Conservation (phyloP, 2,113 vertebrate genomes). For the Anguilla rostrata region DNA sequence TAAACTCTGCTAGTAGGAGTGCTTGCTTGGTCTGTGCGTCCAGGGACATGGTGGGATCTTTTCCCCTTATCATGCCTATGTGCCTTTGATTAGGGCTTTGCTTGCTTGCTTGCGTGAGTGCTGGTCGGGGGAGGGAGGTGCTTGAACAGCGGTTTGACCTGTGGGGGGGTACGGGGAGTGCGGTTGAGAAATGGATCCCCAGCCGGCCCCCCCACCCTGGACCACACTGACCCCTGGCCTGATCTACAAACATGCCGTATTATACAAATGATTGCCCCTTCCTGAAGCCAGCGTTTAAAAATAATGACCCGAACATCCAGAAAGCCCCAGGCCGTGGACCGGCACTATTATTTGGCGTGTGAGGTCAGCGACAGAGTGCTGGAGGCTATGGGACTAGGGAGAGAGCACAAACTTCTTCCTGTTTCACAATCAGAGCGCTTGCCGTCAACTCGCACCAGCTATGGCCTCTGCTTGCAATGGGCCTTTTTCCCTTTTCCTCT, state of each 20-base stretch:
- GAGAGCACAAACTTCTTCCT: not conserved
- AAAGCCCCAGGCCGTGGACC: constrained; percentile 17
- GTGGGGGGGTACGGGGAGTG: constrained; percentile 4
- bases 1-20: not conserved
- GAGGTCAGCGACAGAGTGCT: constrained; percentile 17
- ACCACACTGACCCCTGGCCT: constrained; percentile 57
- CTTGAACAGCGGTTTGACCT: constrained; percentile 12
- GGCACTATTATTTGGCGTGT: constrained; percentile 9
- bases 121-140: not conserved
- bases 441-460: constrained; percentile 2
- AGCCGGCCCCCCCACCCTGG: constrained; percentile 24
- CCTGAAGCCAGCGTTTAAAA: constrained; percentile 61
- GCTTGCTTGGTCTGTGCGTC: not conserved
- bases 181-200: not conserved
- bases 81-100: constrained; percentile 7
- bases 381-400: not conserved
- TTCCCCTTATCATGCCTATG: not conserved
- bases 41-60: not conserved
- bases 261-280: constrained; percentile 63
- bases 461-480: not conserved
- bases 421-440: constrained; percentile 23
- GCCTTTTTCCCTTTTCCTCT: not conserved
- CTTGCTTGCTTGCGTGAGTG: not conserved
- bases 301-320: constrained; percentile 45
- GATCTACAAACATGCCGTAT: constrained; percentile 50